phyloP scores from a whole-genome alignment of 2,113 vertebrate species.

The Anas platyrhynchos region DNA sequence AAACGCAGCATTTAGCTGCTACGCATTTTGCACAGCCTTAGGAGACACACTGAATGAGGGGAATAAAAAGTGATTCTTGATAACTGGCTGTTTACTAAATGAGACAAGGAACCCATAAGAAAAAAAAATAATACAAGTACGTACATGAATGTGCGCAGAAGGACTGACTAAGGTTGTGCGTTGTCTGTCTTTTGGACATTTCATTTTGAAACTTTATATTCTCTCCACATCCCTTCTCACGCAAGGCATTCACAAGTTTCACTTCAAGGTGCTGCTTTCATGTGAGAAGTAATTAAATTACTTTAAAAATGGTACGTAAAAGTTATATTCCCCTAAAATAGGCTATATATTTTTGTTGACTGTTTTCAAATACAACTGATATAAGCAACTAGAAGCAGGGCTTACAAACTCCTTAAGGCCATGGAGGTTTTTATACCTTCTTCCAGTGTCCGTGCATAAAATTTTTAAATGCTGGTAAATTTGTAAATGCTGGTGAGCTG shows the following conservation, averaged over 20 bases:
- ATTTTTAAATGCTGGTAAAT: not conserved
- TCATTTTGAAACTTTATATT: not conserved
- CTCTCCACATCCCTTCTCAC: not conserved
- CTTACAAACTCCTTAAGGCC: not conserved
- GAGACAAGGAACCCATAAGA: not conserved
- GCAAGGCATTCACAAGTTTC: conserved; percentile 1
- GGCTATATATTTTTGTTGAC: not conserved
- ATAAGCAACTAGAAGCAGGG: not conserved
- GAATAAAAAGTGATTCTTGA: not conserved
- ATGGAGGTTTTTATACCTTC: not conserved
- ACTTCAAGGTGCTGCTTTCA: not conserved
- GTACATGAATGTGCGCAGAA: not conserved
- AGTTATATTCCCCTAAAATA: not conserved
- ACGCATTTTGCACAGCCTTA: not conserved
- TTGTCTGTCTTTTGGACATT: not conserved
- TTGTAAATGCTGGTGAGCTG: not conserved
- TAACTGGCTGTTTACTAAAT: not conserved
- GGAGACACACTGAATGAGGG: not conserved
- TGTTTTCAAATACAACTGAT: not conserved
- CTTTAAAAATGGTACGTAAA: not conserved
- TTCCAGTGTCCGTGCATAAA: not conserved
- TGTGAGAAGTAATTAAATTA: not conserved
- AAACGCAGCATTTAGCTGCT: conserved; percentile 1
- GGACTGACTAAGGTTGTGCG: not conserved
- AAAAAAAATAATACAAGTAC: not conserved